Conservation (phyloP, 2,797 vertebrate genomes). For the Alcedo atthis region DNA sequence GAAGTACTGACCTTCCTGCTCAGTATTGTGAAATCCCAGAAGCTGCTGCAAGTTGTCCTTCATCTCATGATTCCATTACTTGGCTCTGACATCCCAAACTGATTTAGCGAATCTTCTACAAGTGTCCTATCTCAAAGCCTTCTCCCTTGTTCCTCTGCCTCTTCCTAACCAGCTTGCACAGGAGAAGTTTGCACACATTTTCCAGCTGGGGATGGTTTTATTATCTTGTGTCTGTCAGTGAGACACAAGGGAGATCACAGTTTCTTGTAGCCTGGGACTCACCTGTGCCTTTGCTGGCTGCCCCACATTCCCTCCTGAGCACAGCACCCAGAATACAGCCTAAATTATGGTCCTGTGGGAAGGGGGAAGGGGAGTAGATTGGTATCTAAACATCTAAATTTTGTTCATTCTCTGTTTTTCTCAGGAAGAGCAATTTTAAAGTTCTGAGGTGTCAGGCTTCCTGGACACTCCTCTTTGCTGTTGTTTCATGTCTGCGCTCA, state of each 20-base stretch:
- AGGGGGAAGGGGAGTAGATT: background rate
- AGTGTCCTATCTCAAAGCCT: background rate
- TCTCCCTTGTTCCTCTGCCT: background rate
- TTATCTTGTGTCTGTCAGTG: background rate
- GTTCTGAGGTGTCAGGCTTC: background rate
- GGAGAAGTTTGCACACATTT: background rate
- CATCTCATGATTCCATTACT: background rate
- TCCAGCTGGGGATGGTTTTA: background rate
- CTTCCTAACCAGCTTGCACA: background rate
- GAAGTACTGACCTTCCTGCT: background rate
- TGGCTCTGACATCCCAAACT: background rate
- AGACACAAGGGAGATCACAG: background rate
- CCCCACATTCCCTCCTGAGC: rapidly evolving
- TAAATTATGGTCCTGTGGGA: background rate
- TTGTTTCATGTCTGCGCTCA: background rate
- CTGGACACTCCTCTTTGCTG: background rate
- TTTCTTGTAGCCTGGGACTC: background rate
- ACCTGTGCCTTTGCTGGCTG: background rate
- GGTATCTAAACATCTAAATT: background rate
- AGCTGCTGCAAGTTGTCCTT: background rate
- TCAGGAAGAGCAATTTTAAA: background rate
- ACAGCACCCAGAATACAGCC: background rate
- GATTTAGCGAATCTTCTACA: background rate
- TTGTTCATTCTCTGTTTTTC: background rate
- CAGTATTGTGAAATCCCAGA: background rate